A percentile compares a stretch with the other conserved stretches of the same genome.
Conservation (phyloP, 30 jellyfish, hydroid and myxozoan species). For the Pelagia noctiluca region DNA sequence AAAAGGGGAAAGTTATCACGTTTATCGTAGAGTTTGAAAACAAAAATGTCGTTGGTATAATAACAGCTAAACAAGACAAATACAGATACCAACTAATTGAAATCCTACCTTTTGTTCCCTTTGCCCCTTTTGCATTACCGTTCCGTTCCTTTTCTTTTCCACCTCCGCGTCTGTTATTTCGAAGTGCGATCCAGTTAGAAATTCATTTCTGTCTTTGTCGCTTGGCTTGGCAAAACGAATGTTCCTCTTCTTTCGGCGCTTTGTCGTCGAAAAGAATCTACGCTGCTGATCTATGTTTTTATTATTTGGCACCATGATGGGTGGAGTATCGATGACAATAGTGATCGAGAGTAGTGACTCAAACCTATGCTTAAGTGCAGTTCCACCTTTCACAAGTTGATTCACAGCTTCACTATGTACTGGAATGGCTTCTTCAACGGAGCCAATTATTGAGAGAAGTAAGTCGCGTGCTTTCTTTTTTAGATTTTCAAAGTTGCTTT, state of each 20-base stretch:
- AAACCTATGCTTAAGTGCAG: conserved; percentile 27
- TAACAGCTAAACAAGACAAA: neutral
- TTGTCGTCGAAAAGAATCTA: conserved; percentile 17
- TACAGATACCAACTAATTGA: neutral
- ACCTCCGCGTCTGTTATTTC: neutral
- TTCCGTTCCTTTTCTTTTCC: neutral
- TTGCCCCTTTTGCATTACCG: neutral
- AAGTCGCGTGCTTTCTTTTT: conserved; percentile 2
- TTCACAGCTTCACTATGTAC: neutral
- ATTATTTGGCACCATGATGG: neutral
- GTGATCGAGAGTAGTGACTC: neutral
- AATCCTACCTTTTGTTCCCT: too few relatives aligned
- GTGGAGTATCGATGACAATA: conserved; percentile 1
- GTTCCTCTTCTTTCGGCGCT: conserved; percentile 31
- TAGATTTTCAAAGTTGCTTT: neutral
- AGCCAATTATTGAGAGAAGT: conserved; percentile 21
- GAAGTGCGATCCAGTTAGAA: neutral
- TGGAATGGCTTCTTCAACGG: neutral
- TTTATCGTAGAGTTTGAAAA: too few relatives aligned
- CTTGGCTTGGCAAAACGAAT: conserved; percentile 38
- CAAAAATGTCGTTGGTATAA: neutral
- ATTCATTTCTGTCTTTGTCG: conserved; percentile 6
- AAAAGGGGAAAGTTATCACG: too few relatives aligned
- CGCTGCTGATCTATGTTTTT: conserved; percentile 26
- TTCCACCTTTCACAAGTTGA: conserved; percentile 6